phyloP scores from a whole-genome alignment of 2,113 vertebrate species.

The Callopanchax toddi region DNA sequence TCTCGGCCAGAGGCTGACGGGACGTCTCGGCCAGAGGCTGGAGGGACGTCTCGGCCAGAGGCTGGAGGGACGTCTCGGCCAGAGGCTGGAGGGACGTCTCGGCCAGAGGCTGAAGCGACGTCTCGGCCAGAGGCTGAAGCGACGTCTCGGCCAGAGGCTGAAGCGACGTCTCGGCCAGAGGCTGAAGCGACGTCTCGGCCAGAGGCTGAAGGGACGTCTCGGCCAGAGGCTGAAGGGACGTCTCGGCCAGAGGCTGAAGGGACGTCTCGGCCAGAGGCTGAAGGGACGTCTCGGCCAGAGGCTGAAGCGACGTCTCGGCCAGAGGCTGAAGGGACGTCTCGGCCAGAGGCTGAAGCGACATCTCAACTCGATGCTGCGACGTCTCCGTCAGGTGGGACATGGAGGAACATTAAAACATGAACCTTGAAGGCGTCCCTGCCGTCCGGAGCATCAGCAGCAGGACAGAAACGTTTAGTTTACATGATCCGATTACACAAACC shows the following conservation, averaged over 20 bases:
- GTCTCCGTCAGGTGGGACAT: conserved; percentile 44
- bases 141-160: conserved; percentile 31
- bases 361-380: background rate
- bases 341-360: conserved; percentile 1
- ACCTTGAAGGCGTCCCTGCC: conserved; percentile 49
- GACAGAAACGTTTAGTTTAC: background rate
- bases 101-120: background rate
- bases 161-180: background rate
- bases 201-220: too few relatives aligned
- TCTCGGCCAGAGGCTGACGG: conserved; percentile 11
- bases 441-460: background rate
- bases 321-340: conserved; percentile 26
- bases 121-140: too few relatives aligned
- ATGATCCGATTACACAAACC: conserved; percentile 5
- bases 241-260: background rate
- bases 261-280: conserved; percentile 37
- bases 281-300: conserved; percentile 37
- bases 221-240: conserved; percentile 1
- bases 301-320: conserved; percentile 1
- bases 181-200: conserved; percentile 22
- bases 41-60: conserved; percentile 32
- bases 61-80: conserved; percentile 39
- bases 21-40: background rate
- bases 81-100: background rate
- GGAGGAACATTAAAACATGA: conserved; percentile 68